phyloP scores from a whole-genome alignment of 2,888 invertebrate species.

The Tetragnatha montana region DNA sequence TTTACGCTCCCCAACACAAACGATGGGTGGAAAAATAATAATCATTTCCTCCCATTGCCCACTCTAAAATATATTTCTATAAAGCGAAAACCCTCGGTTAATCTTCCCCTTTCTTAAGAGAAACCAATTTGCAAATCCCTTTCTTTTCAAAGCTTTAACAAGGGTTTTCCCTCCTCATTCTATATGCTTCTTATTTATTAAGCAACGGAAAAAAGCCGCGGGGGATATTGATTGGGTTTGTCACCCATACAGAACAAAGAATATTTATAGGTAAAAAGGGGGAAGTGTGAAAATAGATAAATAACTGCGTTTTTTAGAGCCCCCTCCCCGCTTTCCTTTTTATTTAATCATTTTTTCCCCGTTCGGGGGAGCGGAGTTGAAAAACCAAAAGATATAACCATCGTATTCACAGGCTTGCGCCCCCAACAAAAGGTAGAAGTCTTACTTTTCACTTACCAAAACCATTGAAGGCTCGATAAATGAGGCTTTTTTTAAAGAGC shows the following conservation, averaged over 20 bases:
- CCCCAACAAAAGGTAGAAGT: slow-evolving; percentile 69
- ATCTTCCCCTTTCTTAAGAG: slow-evolving; percentile 66
- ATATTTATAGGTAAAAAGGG: slow-evolving; percentile 61
- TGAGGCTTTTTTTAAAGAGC: slow-evolving; percentile 60
- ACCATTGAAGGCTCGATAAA: slow-evolving; percentile 70
- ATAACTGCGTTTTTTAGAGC: slow-evolving; percentile 51
- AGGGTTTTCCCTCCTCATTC: slow-evolving; percentile 65
- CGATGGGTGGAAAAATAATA: slow-evolving; percentile 41
- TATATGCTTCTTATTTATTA: slow-evolving; percentile 66
- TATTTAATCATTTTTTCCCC: slow-evolving; percentile 8
- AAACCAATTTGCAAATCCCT: slow-evolving; percentile 70
- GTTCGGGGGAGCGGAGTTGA: slow-evolving; percentile 48
- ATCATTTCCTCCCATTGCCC: slow-evolving; percentile 64
- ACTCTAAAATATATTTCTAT: slow-evolving; percentile 67
- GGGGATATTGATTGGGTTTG: slow-evolving; percentile 66
- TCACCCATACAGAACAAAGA: slow-evolving; percentile 58
- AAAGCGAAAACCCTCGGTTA: slow-evolving; percentile 63
- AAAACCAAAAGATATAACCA: slow-evolving; percentile 68
- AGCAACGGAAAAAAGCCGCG: slow-evolving; percentile 38
- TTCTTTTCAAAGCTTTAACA: slow-evolving; percentile 68
- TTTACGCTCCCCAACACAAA: background rate
- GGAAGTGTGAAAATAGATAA: slow-evolving; percentile 62
- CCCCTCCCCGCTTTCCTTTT: slow-evolving; percentile 13
- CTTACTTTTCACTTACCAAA: slow-evolving; percentile 70
- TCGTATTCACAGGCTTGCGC: slow-evolving; percentile 56